Evolutionary conservation across 2,113 vertebrate species (phyloP), one percentile per base, ranked within the genome.

Genomic region (Orthonyx spaldingii): DNA sequence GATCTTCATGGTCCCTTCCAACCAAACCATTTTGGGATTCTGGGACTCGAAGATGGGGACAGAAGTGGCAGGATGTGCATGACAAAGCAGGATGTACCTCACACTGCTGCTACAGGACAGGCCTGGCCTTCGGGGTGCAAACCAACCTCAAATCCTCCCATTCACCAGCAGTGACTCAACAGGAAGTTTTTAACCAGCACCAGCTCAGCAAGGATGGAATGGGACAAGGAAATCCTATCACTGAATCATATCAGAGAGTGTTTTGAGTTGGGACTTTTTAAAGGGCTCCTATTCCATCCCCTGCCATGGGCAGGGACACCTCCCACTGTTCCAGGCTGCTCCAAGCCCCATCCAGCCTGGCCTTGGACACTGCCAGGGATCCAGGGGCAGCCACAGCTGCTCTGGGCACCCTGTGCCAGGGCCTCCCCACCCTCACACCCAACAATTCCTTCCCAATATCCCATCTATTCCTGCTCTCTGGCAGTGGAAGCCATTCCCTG

Each of bases 131-230:
- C 11, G 21, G 53, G 61, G 39, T 35, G 44, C 74, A 74, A 85
- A 92, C 32, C 70, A 82, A 28, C 33, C 74, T 18, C 20, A 59
- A 71, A 90, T 21, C 33, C 33, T 75, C 60, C 39, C 17, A 32
- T 14, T 50, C 0, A 0, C 46, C 88, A 74, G 33, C 85, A 71
- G 2, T 71, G 85, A 94, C 69, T 79, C 93, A 95, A 75, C 93
- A 94, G 94, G 93, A 93, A 82, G 89, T 23, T 75, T 75, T 46
- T 63, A 90, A 90, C 23, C 65, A 70, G 77, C n/a, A 39, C 53
- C 5, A 30, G 64, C 64, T 74, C 16, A 72, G 37, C 47, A 32
- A 79, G 82, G 53, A 44, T 49, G 44, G 44, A 52, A 68, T 10
- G 24, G 71, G 65, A 74, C 65, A 87, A 52, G 37, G 59, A 59